Evolutionary conservation across 2,888 invertebrate species (phyloP).

Genomic region (Charanyca ferruginea): DNA sequence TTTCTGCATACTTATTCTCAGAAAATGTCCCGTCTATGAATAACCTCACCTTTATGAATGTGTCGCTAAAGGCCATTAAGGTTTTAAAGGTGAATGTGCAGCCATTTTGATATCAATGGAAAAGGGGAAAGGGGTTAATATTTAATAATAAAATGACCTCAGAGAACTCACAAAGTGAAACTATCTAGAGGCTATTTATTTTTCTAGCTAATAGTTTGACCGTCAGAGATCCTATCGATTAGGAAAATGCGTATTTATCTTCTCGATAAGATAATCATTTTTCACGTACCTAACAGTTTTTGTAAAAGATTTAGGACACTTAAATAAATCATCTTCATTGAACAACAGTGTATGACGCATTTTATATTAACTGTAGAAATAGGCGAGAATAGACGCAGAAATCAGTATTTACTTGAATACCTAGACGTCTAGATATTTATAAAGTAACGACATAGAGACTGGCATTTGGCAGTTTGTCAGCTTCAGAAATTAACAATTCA

Average conservation of each 20-base stretch:
- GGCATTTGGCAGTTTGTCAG: slow-evolving; percentile 19
- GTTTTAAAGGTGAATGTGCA: slow-evolving; percentile 39
- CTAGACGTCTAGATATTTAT: slow-evolving; percentile 6
- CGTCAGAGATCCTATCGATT: too few relatives aligned
- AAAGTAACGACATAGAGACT: slow-evolving; percentile 1
- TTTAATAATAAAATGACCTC: slow-evolving; percentile 5
- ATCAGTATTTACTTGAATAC: slow-evolving; percentile 8
- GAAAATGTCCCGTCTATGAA: slow-evolving; percentile 42
- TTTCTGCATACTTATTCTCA: slow-evolving; percentile 39
- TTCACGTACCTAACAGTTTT: neutral
- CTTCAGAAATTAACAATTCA: slow-evolving; percentile 25
- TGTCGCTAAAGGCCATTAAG: slow-evolving; percentile 39
- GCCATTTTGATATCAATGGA: slow-evolving; percentile 37
- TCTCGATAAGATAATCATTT: slow-evolving; percentile 9
- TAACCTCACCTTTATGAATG: slow-evolving; percentile 47
- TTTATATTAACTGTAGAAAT: neutral
- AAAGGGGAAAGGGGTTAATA: neutral
- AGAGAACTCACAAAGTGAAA: neutral
- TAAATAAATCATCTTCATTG: slow-evolving; percentile 24
- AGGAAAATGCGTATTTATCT: too few relatives aligned
- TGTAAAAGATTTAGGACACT: slow-evolving; percentile 20
- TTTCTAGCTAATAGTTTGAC: too few relatives aligned
- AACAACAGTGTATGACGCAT: neutral
- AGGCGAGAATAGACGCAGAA: neutral
- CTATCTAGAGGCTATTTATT: neutral